Evolutionary conservation across 2,888 invertebrate genomes (phyloP), one percentile per base, ranked within the genome.

Genomic region (Chrysolina haemoptera): DNA sequence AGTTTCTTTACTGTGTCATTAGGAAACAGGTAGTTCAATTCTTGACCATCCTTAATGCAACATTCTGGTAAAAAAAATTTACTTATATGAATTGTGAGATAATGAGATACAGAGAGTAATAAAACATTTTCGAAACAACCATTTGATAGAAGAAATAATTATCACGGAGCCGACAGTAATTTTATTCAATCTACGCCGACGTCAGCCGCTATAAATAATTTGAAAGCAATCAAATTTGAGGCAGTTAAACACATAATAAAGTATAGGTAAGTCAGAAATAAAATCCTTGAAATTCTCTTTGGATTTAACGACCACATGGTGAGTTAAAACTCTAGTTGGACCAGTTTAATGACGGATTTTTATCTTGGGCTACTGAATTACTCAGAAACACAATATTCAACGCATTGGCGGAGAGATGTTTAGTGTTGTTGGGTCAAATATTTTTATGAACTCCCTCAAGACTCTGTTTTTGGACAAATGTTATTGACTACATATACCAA

Each of bases 301-400:
- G 68, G 70, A 73, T 74, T 77, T 78, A 79, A 78, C 76, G 71
- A 75, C 73, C 73, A 62, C 73, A 75, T 71, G n/a, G 63, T 67
- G 68, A 74, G 70, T 80, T 76, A 73, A 73, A 78, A 76, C 68
- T 74, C 67, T 80, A 75, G 78, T 71, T 77, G 75, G 77, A 79
- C 79, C 79, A 78, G 78, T 79, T 79, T 79, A 79, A 81, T 73
- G 79, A 77, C 63, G 68, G 62, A 70, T 75, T 79, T 79, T 79
- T 79, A 78, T 75, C 64, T 69, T 41, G 72, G 46, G 80, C 81
- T 81, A 78, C 81, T 75, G 81, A 76, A 75, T 81, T 81, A 80
- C 80, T 70, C 78, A 76, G 78, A 78, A 79, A 73, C 76, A 75
- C 48, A 27, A 22, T 50, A 59, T 35, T 9, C 22, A 35, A 59